Percentiles rank a stretch among this genome's conserved stretches.
These are phyloP conservation scores for Antechinus stuartii DNA, from an alignment of 2,113 vertebrate genomes.

Conservation along the genomic window DNA sequence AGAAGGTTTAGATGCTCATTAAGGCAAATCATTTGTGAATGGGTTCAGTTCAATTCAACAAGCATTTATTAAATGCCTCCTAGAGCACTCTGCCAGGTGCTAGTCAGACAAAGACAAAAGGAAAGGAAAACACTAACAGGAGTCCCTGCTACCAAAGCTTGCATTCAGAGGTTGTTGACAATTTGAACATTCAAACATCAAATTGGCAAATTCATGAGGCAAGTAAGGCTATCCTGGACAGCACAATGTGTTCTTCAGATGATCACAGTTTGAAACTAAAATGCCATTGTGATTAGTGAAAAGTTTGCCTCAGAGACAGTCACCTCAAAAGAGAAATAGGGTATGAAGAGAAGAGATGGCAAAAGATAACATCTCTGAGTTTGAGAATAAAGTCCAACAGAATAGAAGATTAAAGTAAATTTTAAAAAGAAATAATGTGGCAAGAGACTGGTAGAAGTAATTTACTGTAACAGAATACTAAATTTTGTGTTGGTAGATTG, in stretches of 20 bases:
- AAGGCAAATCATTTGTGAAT: background rate
- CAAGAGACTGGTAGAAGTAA: too few species aligned
- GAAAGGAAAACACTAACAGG: background rate
- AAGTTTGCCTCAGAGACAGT: too few species aligned
- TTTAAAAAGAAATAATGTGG: too few species aligned
- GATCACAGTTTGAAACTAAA: background rate
- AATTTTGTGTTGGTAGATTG: too few species aligned
- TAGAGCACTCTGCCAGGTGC: background rate
- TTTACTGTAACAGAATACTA: too few species aligned
- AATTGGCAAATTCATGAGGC: background rate
- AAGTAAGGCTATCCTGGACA: background rate
- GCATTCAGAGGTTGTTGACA: too few species aligned
- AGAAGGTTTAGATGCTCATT: background rate
- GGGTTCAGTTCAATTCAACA: background rate
- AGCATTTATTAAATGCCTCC: background rate
- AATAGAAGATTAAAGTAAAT: too few species aligned
- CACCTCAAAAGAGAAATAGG: too few species aligned
- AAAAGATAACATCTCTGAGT: too few species aligned
- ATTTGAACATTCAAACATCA: too few species aligned
- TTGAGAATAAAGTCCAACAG: too few species aligned
- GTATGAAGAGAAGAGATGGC: too few species aligned
- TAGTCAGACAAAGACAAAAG: background rate
- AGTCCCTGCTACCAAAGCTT: background rate
- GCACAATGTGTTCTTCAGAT: background rate
- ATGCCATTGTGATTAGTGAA: background rate